A percentile compares a stretch with the other conserved stretches of the same genome.
Evolutionary conservation across 2,888 invertebrate species (phyloP).

Genomic region (Pediacus dermestoides): DNA sequence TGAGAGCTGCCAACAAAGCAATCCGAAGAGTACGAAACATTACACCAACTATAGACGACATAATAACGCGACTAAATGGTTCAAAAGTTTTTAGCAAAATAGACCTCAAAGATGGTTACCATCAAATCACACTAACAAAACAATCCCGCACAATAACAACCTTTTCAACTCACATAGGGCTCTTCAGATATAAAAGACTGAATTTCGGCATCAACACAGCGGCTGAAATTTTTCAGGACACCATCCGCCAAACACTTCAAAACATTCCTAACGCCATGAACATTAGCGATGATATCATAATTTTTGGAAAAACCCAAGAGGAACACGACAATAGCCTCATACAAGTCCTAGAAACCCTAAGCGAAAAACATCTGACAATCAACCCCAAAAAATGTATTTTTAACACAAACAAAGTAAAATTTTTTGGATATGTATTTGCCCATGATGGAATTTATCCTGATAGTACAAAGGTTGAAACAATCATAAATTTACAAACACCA

Average conservation of each 20-base stretch:
- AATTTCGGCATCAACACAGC: conserved; percentile 2
- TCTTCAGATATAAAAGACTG: too few relatives aligned
- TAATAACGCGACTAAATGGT: too few relatives aligned
- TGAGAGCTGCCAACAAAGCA: too few relatives aligned
- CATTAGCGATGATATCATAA: conserved; percentile 9
- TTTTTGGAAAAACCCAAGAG: not conserved
- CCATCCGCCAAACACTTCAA: conserved; percentile 7
- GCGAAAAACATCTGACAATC: not conserved
- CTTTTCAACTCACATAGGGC: too few relatives aligned
- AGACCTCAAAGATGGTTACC: too few relatives aligned
- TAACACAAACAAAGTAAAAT: conserved; percentile 23
- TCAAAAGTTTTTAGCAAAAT: too few relatives aligned
- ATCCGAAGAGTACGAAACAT: too few relatives aligned
- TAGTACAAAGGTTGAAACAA: conserved; percentile 26
- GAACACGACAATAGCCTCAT: conserved; percentile 2
- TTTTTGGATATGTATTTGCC: conserved; percentile 34
- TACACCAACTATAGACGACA: too few relatives aligned
- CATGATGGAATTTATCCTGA: conserved; percentile 31
- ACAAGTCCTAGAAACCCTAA: not conserved
- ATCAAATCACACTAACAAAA: too few relatives aligned
- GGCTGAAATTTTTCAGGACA: conserved; percentile 8
- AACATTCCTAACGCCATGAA: conserved; percentile 11
- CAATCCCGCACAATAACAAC: too few relatives aligned
- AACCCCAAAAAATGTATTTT: conserved; percentile 34
- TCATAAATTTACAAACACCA: conserved; percentile 14